Base-by-base conservation (phyloP, 1,140 invertebrate genomes). In the Geopemphigus sp. region DNA sequence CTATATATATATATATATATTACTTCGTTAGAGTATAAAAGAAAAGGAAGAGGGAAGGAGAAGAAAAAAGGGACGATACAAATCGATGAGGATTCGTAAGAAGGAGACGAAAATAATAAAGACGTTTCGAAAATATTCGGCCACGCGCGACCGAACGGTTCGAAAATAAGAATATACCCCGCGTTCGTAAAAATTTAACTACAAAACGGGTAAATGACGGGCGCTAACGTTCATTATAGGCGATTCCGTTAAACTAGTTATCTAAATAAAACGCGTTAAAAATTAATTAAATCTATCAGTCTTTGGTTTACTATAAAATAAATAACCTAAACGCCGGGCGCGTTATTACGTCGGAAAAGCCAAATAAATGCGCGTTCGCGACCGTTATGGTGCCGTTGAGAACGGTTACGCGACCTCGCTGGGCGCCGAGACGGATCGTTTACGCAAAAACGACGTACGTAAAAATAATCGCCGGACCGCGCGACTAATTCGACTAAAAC, bases 241-340 rank as follows among this genome's bases (percentile, higher is more conserved):
- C 50, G 54, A 72, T 47, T 53, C 54, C 22, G 47, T 24, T 54
- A 54, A 72, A 54, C 29, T 29, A n/a, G n/a, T 29, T 29, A 54
- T 54, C 22, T 47, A 24, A 68, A 17, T 53, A 5, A 24, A 70
- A 26, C 1, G 47, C 12, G 15, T 24, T 22, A 26, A 17, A 22
- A 50, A 24, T 17, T 50, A 12, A 1, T 24, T 39, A 39, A 39
- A 68, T 47, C 0, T 29, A 54, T 72, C 68, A 72, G 68, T 72
- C 68, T 72, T 72, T 50, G 11, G 68, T 72, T 72, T 54, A 72
- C 4, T n/a, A 19, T 17, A 29, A 17, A 70, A 70, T 53, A 70
- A 70, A 29, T 53, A 50, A 53, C 19, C 22, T 32, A 29, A 53
- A 26, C 54, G 26, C 15, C 11, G 26, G n/a, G n/a, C n/a, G n/a